Conservation (phyloP, 1,140 invertebrate species). For the Apis florea region DNA sequence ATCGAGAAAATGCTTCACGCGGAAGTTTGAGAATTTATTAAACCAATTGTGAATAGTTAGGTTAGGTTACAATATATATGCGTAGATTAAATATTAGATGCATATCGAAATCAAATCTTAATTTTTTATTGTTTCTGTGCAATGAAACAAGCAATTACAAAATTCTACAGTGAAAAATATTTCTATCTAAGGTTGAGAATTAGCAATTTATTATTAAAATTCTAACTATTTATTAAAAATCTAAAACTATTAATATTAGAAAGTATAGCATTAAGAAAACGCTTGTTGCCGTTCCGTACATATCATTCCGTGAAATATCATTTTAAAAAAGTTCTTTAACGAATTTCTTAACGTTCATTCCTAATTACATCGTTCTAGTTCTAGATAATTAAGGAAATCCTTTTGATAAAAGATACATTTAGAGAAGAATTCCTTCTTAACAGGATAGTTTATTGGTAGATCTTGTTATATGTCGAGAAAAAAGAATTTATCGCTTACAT, state of each 20-base stretch:
- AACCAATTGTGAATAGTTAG: no score
- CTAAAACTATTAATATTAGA: neutral
- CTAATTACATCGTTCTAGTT: slow-evolving; percentile 26
- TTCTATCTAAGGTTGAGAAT: neutral
- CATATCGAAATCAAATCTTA: no score
- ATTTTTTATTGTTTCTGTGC: neutral
- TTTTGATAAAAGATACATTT: slow-evolving; percentile 27
- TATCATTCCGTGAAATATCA: neutral
- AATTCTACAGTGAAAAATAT: no score
- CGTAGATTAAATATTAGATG: no score
- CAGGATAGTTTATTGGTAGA: neutral
- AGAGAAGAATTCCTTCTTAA: neutral
- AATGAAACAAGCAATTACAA: neutral
- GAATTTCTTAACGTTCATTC: slow-evolving; percentile 19
- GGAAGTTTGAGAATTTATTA: no score
- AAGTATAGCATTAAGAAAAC: neutral
- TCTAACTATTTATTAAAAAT: no score
- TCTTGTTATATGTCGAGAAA: neutral
- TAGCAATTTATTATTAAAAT: neutral
- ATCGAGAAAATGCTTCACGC: no score
- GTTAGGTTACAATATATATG: no score
- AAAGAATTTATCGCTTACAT: neutral
- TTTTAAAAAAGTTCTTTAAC: slow-evolving; percentile 4
- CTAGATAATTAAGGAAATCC: slow-evolving; percentile 27
- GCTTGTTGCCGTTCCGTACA: neutral